These are phyloP conservation scores for Drosophila auraria DNA, from an alignment of 1,140 invertebrate species.

Conservation along the genomic window DNA sequence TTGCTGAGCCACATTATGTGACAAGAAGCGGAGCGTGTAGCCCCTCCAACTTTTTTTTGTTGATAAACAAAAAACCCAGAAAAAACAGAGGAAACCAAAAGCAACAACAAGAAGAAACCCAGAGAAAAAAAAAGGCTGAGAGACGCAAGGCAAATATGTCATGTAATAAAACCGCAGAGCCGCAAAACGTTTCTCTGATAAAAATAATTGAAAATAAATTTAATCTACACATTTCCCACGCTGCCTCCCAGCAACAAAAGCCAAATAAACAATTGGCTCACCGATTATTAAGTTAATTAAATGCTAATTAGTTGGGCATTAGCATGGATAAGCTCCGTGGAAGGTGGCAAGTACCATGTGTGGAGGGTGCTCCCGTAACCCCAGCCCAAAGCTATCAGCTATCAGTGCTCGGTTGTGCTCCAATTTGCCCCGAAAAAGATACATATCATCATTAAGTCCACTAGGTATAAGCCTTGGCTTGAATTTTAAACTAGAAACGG, in stretches of 20 bases:
- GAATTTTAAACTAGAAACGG: slow-evolving; percentile 26
- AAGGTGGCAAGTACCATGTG: background rate
- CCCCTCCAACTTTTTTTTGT: slow-evolving; percentile 22
- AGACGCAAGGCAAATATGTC: slow-evolving; percentile 64
- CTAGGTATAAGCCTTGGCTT: slow-evolving; percentile 34
- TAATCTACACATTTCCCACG: slow-evolving; percentile 77
- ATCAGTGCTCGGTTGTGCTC: slow-evolving; percentile 65
- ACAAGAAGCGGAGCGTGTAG: slow-evolving; percentile 72
- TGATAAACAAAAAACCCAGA: slow-evolving; percentile 53
- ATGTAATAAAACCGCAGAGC: slow-evolving; percentile 76
- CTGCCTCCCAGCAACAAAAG: slow-evolving; percentile 24
- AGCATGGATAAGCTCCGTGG: slow-evolving; percentile 34
- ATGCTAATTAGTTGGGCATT: slow-evolving; percentile 71
- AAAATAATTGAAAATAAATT: slow-evolving; percentile 81
- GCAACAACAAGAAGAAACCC: slow-evolving; percentile 5
- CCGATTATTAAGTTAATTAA: slow-evolving; percentile 80
- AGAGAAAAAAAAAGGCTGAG: background rate
- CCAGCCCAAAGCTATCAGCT: background rate
- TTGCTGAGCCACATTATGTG: slow-evolving; percentile 82
- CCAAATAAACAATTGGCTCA: slow-evolving; percentile 52
- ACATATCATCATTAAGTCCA: slow-evolving; percentile 42
- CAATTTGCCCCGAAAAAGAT: slow-evolving; percentile 64
- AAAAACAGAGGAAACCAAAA: background rate
- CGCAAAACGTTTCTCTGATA: slow-evolving; percentile 74
- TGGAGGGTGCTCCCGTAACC: background rate